phyloP scores from a whole-genome alignment of 2,888 invertebrate species.

The Oxytorus armatus region DNA sequence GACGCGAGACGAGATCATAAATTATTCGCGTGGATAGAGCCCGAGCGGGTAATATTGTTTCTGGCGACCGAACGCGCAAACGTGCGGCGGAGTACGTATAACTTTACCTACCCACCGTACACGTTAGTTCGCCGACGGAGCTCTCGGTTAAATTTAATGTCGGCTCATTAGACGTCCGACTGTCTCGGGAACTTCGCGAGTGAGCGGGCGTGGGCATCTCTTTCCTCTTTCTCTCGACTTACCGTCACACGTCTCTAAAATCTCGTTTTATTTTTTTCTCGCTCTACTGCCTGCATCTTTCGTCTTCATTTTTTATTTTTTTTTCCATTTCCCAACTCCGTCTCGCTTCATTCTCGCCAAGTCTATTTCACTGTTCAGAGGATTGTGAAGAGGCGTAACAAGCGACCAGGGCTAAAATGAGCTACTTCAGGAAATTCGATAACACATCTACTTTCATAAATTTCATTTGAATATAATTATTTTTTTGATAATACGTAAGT shows the following conservation, averaged over 20 bases:
- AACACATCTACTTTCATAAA: neutral
- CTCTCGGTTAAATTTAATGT: constrained; percentile 69
- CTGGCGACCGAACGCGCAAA: constrained; percentile 39
- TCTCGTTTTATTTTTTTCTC: constrained; percentile 35
- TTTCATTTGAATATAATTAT: no score
- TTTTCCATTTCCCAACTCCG: neutral
- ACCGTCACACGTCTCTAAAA: constrained; percentile 43
- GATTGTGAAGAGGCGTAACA: neutral
- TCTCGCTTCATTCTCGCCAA: constrained; percentile 3
- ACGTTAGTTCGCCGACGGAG: constrained; percentile 52
- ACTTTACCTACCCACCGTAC: constrained; percentile 67
- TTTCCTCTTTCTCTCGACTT: constrained; percentile 42
- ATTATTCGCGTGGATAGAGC: constrained; percentile 41
- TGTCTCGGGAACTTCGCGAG: constrained; percentile 64
- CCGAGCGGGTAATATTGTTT: constrained; percentile 60
- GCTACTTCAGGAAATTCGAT: neutral
- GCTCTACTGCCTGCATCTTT: neutral
- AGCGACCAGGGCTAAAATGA: constrained; percentile 3
- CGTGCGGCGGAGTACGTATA: constrained; percentile 15
- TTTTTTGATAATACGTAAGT: neutral
- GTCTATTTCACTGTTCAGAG: constrained; percentile 1
- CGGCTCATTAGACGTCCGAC: constrained; percentile 68
- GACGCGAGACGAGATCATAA: constrained; percentile 48
- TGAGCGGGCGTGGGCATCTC: constrained; percentile 67
- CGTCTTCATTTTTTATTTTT: neutral